Evolutionary conservation across 2,113 vertebrate genomes (phyloP).

Genomic region (Cromileptes altivelis): DNA sequence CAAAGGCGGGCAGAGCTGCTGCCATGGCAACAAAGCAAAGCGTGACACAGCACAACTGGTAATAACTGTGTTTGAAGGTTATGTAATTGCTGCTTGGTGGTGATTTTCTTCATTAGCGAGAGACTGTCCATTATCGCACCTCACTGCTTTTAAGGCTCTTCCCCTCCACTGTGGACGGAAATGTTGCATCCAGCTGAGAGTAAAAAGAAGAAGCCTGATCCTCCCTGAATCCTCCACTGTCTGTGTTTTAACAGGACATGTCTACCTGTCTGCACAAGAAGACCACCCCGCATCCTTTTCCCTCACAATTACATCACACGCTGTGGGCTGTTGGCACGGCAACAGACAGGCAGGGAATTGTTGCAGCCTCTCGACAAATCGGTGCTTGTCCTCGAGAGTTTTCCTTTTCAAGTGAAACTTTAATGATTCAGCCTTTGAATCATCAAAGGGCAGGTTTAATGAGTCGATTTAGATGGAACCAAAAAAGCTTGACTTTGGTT

Average conservation of each 20-base stretch:
- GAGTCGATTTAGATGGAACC: slow-evolving; percentile 19
- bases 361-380: slow-evolving; percentile 28
- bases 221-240: not conserved
- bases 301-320: not conserved
- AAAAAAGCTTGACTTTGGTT: not conserved
- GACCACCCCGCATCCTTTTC: slow-evolving; percentile 9
- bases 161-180: not conserved
- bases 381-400: slow-evolving; percentile 1
- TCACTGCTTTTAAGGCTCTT: not conserved
- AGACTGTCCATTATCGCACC: not conserved
- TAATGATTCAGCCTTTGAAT: slow-evolving; percentile 49
- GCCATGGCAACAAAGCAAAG: slow-evolving; percentile 48
- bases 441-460: not conserved
- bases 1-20: not conserved
- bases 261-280: slow-evolving; percentile 52
- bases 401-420: slow-evolving; percentile 14
- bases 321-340: slow-evolving; percentile 33
- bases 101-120: not conserved
- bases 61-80: slow-evolving; percentile 15
- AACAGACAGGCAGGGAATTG: slow-evolving; percentile 34
- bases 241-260: slow-evolving; percentile 8
- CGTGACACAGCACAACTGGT: not conserved
- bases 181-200: not conserved
- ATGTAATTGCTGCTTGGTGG: not conserved
- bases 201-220: not conserved